phyloP scores from a whole-genome alignment of 2,888 invertebrate species.

The Pandemis cinnamomeana region DNA sequence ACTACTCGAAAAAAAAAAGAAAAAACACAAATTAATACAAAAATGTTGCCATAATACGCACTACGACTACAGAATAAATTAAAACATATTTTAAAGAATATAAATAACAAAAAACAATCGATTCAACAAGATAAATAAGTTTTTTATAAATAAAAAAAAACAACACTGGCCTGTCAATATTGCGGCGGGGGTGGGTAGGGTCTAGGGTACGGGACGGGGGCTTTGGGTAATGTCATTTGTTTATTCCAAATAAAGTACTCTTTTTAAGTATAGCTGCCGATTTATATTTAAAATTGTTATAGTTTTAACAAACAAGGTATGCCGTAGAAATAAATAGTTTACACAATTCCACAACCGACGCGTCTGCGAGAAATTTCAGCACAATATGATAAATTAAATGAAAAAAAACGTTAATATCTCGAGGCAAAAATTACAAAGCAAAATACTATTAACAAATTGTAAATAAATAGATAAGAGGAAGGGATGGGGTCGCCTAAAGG shows the following conservation, averaged over 20 bases:
- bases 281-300: conserved; percentile 72
- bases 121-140: conserved; percentile 80
- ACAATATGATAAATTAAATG: conserved; percentile 49
- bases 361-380: conserved; percentile 51
- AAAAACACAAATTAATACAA: conserved; percentile 71
- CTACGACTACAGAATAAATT: conserved; percentile 80
- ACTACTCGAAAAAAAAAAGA: conserved; percentile 67
- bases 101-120: conserved; percentile 79
- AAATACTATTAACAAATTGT: conserved; percentile 68
- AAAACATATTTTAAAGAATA: conserved; percentile 76
- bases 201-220: conserved; percentile 43
- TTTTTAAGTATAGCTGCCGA: conserved; percentile 80
- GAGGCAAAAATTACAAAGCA: conserved; percentile 79
- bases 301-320: conserved; percentile 72
- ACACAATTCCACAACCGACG: conserved; percentile 69
- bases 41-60: conserved; percentile 66
- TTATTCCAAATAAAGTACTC: conserved; percentile 79
- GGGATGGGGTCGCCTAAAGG: conserved; percentile 67
- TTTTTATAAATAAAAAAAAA: conserved; percentile 72
- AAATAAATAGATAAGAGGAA: conserved; percentile 75
- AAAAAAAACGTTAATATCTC: conserved; percentile 63
- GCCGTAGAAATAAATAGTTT: conserved; percentile 66
- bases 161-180: conserved; percentile 86
- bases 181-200: conserved; percentile 56
- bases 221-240: conserved; percentile 72